Evolutionary conservation across 1,140 invertebrate genomes (phyloP).

Genomic region (Chymomyza costata): DNA sequence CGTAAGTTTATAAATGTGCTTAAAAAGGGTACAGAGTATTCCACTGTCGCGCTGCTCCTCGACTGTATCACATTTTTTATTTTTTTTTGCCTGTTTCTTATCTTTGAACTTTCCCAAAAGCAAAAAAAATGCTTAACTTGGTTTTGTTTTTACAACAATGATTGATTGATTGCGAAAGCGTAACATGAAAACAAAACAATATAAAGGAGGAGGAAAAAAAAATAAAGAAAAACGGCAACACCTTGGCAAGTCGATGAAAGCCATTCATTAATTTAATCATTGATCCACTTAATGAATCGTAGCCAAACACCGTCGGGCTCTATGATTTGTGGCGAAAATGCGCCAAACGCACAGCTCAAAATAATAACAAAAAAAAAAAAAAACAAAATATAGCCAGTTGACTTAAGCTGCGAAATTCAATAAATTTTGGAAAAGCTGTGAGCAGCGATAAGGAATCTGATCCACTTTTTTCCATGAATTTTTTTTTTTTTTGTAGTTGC

Average conservation of each 20-base stretch:
- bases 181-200: slow-evolving; percentile 2
- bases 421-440: slow-evolving; percentile 7
- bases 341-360: slow-evolving; percentile 5
- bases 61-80: too few species aligned
- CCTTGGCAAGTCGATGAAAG: slow-evolving; percentile 49
- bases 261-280: slow-evolving; percentile 71
- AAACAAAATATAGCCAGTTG: too few species aligned
- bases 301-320: slow-evolving; percentile 43
- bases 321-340: slow-evolving; percentile 39
- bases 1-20: too few species aligned
- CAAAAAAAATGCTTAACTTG: slow-evolving; percentile 25
- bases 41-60: too few species aligned
- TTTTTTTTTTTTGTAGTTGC: too few species aligned
- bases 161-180: slow-evolving; percentile 50
- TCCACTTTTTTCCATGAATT: slow-evolving; percentile 56
- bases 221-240: slow-evolving; percentile 12
- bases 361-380: not conserved
- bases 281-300: slow-evolving; percentile 56
- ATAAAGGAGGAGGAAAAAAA: too few species aligned
- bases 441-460: slow-evolving; percentile 55
- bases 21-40: too few species aligned
- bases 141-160: slow-evolving; percentile 41
- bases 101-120: too few species aligned
- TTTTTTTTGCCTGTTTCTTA: too few species aligned
- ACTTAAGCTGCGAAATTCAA: slow-evolving; percentile 4